Conservation (phyloP, 2,113 vertebrate species). For the Antechinus flavipes region DNA sequence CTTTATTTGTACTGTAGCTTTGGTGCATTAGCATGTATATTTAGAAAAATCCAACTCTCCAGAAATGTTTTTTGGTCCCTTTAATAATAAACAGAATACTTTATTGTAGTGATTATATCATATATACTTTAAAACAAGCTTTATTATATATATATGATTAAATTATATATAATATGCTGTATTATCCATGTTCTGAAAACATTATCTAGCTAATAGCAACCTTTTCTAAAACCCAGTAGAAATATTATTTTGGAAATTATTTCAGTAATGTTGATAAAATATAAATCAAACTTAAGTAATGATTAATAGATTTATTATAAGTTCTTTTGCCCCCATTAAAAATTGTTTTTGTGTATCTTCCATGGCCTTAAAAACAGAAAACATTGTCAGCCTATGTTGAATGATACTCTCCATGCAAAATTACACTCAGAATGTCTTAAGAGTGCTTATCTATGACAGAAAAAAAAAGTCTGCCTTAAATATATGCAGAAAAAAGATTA, state of each 20-base stretch:
- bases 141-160: neutral
- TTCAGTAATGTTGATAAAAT: constrained; percentile 55
- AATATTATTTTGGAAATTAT: constrained; percentile 57
- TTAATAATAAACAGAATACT: neutral
- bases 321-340: constrained; percentile 38
- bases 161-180: neutral
- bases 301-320: constrained; percentile 45
- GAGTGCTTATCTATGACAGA: constrained; percentile 10
- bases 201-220: neutral
- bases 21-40: constrained; percentile 60
- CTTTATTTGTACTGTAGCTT: constrained; percentile 18
- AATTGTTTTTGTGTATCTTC: constrained; percentile 39
- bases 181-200: neutral
- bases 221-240: constrained; percentile 61
- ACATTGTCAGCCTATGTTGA: constrained; percentile 41
- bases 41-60: constrained; percentile 55
- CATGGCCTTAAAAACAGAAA: constrained; percentile 44
- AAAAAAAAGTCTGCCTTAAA: constrained; percentile 37
- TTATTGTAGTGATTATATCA: neutral
- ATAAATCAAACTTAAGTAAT: constrained; percentile 48
- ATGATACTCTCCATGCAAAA: constrained; percentile 42
- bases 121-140: neutral
- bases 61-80: neutral
- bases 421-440: constrained; percentile 18
- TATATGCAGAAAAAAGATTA: constrained; percentile 31